Evolutionary conservation across 2,113 vertebrate genomes (phyloP).

Genomic region (Pseudorhombus dupliciocellatus): DNA sequence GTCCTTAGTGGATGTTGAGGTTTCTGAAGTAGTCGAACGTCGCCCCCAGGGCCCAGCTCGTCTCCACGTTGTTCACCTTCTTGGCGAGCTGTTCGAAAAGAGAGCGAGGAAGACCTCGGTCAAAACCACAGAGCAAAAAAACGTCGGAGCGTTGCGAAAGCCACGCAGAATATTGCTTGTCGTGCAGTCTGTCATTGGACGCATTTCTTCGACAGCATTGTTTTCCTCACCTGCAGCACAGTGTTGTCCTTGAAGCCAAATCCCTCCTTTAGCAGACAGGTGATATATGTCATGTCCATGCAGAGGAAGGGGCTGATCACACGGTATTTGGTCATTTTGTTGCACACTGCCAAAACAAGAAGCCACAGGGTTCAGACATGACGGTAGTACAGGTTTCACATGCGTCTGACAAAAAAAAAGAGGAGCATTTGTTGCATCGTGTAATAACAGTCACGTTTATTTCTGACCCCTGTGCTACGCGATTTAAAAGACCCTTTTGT

Average conservation of each 20-base stretch:
- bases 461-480: conserved; percentile 48
- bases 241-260: conserved; percentile 95
- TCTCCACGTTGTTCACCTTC: conserved; percentile 97
- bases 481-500: conserved; percentile 61
- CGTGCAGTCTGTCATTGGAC: not conserved
- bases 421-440: not conserved
- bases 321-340: conserved; percentile 90
- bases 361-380: conserved; percentile 1
- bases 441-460: conserved; percentile 13
- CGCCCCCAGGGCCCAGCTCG: conserved; percentile 96
- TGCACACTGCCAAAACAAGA: conserved; percentile 85
- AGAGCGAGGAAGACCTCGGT: conserved; percentile 36
- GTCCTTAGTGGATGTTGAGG: conserved; percentile 84
- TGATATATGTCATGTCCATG: conserved; percentile 98
- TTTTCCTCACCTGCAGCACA: conserved; percentile 85
- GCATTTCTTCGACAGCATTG: not conserved
- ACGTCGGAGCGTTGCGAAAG: not conserved
- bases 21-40: conserved; percentile 93
- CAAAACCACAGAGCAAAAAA: not conserved
- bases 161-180: not conserved
- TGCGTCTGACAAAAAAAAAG: conserved; percentile 9
- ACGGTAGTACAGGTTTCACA: not conserved
- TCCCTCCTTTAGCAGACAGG: conserved; percentile 93
- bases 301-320: conserved; percentile 94
- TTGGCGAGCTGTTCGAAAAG: conserved; percentile 87